Base-by-base conservation (phyloP, 1,140 invertebrate genomes). In the Tetramorium simillimum region DNA sequence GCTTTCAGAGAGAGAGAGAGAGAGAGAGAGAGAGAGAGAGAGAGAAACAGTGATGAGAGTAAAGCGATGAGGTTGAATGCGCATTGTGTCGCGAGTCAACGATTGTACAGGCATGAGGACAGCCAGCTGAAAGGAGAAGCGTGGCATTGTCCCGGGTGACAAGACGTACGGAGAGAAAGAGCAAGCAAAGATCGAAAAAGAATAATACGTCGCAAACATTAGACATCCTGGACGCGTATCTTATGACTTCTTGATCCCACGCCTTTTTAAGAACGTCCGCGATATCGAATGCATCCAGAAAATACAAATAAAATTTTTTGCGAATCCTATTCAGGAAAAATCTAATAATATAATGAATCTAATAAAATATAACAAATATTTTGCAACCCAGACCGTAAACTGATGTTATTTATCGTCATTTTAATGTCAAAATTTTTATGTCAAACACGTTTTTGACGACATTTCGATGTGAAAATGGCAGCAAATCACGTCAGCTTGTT, bases 61-160 rank as follows among this genome's bases (percentile, higher is more conserved):
- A 78, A 80, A 80, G 62, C 28, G 77, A 80, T 80, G 43, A 78
- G 33, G 21, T 43, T 67, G 86, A 88, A 88, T 76, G 86, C 51
- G 53, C 56, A 89, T 89, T 89, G 86, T 89, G 56, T 33, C 63
- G 51, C 53, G 69, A 69, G 70, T 85, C 28, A 46, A 75, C 60
- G 70, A 89, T 62, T 70, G 51, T 70, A 76, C 70, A 46, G 70
- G 37, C 53, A 87, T n/a, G 53, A 77, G 18, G 63, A 40, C 46
- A 37, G 53, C 21, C 63, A 80, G 46, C 24, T 69, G 70, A 89
- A 88, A 88, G 63, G 24, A 60, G 43, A 84, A 67, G 86, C 51
- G 51, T 70, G 46, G 86, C 63, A 89, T 89, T 89, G 87, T 89
- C 62, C 63, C 49, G 72, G 51, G 77, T 62, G 89, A 89, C 62